Conservation (phyloP, 2,797 vertebrate species). For the Enoplosus armatus region DNA sequence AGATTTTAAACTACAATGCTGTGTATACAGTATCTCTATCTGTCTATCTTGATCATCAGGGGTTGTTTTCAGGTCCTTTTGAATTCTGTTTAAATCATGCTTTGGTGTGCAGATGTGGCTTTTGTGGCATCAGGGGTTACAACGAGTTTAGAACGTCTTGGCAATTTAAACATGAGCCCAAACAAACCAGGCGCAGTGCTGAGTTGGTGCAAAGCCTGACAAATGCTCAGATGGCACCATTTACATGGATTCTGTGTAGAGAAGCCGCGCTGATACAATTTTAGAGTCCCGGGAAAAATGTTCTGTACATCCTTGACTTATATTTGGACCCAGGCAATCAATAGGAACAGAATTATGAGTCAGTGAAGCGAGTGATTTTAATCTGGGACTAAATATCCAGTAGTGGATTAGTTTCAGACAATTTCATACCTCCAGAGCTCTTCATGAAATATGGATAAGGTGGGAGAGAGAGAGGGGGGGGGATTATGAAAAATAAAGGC, state of each 20-base stretch:
- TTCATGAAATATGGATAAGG: conserved; percentile 91
- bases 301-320: conserved; percentile 83
- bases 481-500: conserved; percentile 86
- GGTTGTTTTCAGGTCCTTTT: conserved; percentile 34
- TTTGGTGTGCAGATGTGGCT: conserved; percentile 39
- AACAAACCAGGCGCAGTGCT: conserved; percentile 32
- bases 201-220: conserved; percentile 44
- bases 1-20: conserved; percentile 4
- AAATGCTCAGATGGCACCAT: conserved; percentile 46
- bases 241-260: conserved; percentile 55
- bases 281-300: conserved; percentile 69
- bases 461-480: conserved; percentile 51
- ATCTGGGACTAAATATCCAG: conserved; percentile 91
- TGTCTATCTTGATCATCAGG: conserved; percentile 46
- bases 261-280: conserved; percentile 66
- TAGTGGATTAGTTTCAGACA: conserved; percentile 89
- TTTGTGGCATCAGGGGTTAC: conserved; percentile 18
- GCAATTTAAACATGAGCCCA: conserved; percentile 23
- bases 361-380: conserved; percentile 88
- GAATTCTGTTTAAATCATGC: conserved; percentile 15
- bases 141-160: conserved; percentile 28
- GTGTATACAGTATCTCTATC: conserved; percentile 41
- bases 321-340: conserved; percentile 84
- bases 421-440: conserved; percentile 86
- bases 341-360: conserved; percentile 86